phyloP scores from a whole-genome alignment of 2,113 vertebrate genomes.

The Scolopax mira region DNA sequence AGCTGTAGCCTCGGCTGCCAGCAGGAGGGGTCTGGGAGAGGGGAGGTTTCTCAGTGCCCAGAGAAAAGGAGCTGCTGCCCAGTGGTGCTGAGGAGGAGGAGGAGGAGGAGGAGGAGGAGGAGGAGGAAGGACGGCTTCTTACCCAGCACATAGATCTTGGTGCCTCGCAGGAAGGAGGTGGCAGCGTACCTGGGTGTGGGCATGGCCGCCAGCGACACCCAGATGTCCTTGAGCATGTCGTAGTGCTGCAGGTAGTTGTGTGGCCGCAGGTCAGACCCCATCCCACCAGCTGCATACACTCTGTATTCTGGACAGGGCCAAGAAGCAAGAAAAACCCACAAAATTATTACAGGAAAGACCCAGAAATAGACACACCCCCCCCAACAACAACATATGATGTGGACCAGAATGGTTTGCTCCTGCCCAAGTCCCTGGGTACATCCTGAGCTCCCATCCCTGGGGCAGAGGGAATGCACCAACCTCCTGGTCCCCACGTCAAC shows the following conservation, averaged over 20 bases:
- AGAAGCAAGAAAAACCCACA: not conserved
- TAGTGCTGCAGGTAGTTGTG: constrained; percentile 94
- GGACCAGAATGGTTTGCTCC: not conserved
- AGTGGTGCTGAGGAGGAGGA: not conserved
- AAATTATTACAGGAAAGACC: not conserved
- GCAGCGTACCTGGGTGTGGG: constrained; percentile 91
- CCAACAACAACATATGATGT: accelerated
- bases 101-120: not conserved
- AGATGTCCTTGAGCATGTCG: constrained; percentile 93
- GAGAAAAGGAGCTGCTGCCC: not conserved
- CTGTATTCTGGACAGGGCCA: constrained; percentile 79
- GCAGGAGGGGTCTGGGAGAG: not conserved
- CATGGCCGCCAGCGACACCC: constrained; percentile 93
- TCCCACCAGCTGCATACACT: constrained; percentile 90
- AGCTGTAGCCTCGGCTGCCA: not conserved
- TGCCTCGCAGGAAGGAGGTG: constrained; percentile 84
- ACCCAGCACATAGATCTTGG: constrained; percentile 94
- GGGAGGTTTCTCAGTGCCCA: not conserved
- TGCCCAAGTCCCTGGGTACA: not conserved
- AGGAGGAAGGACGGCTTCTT: not conserved
- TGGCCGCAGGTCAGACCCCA: constrained; percentile 91
- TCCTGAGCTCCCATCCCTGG: accelerated
- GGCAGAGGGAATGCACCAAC: not conserved
- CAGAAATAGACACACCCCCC: not conserved
- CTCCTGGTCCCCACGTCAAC: not conserved